phyloP scores from a whole-genome alignment of 53 echinoderm and acorn worm species.

The Zoroaster sp. region DNA sequence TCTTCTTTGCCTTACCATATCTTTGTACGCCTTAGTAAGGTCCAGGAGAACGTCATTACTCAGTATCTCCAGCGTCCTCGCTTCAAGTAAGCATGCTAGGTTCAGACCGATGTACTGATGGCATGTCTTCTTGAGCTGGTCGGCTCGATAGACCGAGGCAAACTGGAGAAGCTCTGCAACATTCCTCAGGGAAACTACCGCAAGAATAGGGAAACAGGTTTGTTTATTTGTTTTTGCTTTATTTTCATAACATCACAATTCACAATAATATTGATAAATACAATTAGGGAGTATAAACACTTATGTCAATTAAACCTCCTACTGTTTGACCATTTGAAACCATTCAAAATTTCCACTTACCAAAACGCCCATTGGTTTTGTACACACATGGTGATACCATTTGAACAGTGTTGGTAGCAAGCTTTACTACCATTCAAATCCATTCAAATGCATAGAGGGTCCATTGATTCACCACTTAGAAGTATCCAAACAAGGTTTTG shows the following conservation, averaged over 20 bases:
- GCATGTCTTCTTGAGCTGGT: constrained; percentile 80
- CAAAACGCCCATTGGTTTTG: not conserved
- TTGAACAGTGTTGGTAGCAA: too few species aligned
- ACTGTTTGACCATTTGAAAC: not conserved
- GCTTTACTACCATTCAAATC: too few species aligned
- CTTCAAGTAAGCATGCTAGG: constrained; percentile 76
- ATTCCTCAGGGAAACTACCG: constrained; percentile 86
- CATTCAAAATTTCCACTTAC: not conserved
- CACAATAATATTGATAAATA: not conserved
- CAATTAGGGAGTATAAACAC: not conserved
- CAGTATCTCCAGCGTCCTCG: constrained; percentile 70
- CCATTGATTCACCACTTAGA: too few species aligned
- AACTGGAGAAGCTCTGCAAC: constrained; percentile 90
- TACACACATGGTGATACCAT: too few species aligned
- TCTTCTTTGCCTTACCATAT: constrained; percentile 71
- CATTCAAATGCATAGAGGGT: too few species aligned
- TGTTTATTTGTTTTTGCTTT: too few species aligned
- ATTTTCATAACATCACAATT: too few species aligned
- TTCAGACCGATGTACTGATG: constrained; percentile 92
- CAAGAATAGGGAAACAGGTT: too few species aligned
- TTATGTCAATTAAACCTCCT: not conserved
- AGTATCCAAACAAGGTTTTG: too few species aligned
- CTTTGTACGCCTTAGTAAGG: constrained; percentile 76
- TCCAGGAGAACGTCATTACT: constrained; percentile 76
- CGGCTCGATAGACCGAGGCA: constrained; percentile 86